A percentile compares a stretch with the other conserved stretches of the same genome.
These are phyloP conservation scores for Oreochromis grahami DNA, from an alignment of 2,797 vertebrate genomes.

Conservation along the genomic window DNA sequence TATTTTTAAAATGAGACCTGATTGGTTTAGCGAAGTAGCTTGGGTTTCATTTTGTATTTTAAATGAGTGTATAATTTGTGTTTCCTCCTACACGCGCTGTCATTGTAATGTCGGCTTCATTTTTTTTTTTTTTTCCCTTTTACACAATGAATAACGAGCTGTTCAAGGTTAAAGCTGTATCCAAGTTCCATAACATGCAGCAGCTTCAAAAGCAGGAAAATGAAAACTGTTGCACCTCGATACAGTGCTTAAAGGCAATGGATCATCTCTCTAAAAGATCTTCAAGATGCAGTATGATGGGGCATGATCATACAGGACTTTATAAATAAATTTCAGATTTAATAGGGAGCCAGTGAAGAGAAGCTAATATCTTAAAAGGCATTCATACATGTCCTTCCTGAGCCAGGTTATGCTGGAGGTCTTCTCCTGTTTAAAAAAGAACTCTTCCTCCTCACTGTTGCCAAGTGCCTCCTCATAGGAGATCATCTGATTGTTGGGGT, in stretches of 20 bases:
- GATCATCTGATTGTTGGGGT: background rate
- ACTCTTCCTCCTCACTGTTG: background rate
- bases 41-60: background rate
- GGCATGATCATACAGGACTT: background rate
- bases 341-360: background rate
- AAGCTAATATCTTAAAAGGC: background rate
- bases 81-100: background rate
- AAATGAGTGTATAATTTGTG: background rate
- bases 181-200: background rate
- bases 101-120: background rate
- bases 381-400: background rate
- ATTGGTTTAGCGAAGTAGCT: background rate
- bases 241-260: background rate
- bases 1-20: background rate
- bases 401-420: background rate
- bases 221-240: background rate
- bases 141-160: accelerated
- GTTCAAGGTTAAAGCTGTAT: background rate
- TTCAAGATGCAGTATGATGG: background rate
- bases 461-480: background rate
- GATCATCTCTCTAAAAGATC: background rate
- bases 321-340: background rate
- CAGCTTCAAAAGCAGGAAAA: background rate
- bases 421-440: accelerated
- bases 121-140: accelerated